Evolutionary conservation across 2,797 vertebrate genomes (phyloP).

Genomic region (Atherinosoma microstoma): DNA sequence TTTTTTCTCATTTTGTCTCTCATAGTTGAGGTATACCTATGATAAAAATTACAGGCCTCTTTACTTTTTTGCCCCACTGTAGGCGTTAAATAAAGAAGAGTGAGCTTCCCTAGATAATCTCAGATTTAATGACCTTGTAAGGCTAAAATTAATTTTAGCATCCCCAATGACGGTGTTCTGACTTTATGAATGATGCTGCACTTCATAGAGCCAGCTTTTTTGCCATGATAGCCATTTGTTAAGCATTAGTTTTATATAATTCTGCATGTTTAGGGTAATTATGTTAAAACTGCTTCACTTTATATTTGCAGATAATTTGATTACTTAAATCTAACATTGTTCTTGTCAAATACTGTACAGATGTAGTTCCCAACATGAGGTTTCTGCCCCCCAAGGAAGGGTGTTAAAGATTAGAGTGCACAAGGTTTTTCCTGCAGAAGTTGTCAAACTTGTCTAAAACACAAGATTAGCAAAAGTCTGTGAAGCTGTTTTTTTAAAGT

Average conservation of each 20-base stretch:
- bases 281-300: neutral
- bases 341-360: neutral
- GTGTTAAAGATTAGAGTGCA: no score
- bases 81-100: neutral
- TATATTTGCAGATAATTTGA: no score
- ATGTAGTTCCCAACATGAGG: neutral
- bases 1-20: no score
- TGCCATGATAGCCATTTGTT: neutral
- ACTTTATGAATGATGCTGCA: constrained; percentile 16
- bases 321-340: neutral
- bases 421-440: no score
- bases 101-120: constrained; percentile 6
- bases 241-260: no score
- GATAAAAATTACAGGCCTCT: no score
- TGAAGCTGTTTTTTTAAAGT: no score
- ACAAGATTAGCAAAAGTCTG: no score
- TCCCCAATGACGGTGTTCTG: constrained; percentile 3
- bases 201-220: constrained; percentile 28
- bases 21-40: no score
- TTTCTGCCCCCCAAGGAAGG: neutral
- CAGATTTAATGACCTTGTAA: constrained; percentile 22
- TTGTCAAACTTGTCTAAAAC: no score
- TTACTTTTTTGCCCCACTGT: no score
- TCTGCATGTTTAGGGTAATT: neutral
- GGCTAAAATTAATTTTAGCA: constrained; percentile 20